phyloP scores from a whole-genome alignment of 2,888 invertebrate genomes.

The Cryptus viduatorius region DNA sequence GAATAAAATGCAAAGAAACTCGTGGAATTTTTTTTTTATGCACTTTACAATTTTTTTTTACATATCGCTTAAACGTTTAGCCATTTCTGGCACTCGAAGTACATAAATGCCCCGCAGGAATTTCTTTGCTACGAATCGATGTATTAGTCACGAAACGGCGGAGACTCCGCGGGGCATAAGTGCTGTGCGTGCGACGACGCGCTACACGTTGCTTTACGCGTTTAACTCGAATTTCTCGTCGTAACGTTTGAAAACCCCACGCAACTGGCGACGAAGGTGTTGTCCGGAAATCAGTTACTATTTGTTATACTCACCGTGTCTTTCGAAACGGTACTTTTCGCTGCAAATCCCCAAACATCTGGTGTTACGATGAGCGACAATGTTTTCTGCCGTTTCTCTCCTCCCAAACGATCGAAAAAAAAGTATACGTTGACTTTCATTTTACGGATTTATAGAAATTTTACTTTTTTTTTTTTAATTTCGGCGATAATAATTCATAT shows the following conservation, averaged over 20 bases:
- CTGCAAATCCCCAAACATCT: background rate
- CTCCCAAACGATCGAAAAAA: background rate
- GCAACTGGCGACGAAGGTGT: background rate
- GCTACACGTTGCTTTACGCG: slow-evolving; percentile 46
- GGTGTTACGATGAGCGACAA: background rate
- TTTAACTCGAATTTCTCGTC: slow-evolving; percentile 60
- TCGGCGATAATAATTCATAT: too few relatives aligned
- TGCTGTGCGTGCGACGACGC: slow-evolving; percentile 50
- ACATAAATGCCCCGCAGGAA: slow-evolving; percentile 55
- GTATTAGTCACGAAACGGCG: slow-evolving; percentile 69
- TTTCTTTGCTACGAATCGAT: slow-evolving; percentile 62
- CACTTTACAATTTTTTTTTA: slow-evolving; percentile 10
- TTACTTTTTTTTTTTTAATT: too few relatives aligned
- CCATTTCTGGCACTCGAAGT: background rate
- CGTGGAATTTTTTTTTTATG: background rate
- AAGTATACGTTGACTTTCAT: background rate
- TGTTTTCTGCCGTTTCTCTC: background rate
- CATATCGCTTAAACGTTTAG: too few relatives aligned
- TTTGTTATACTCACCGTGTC: background rate
- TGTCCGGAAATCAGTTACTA: background rate
- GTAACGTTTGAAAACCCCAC: background rate
- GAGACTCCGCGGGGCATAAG: slow-evolving; percentile 64
- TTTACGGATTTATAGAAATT: background rate
- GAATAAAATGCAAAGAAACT: background rate
- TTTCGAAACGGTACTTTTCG: background rate